Evolutionary conservation across 2,797 vertebrate species (phyloP), one percentile per base, ranked within the genome.

Genomic region (Hafferia zeledoni): DNA sequence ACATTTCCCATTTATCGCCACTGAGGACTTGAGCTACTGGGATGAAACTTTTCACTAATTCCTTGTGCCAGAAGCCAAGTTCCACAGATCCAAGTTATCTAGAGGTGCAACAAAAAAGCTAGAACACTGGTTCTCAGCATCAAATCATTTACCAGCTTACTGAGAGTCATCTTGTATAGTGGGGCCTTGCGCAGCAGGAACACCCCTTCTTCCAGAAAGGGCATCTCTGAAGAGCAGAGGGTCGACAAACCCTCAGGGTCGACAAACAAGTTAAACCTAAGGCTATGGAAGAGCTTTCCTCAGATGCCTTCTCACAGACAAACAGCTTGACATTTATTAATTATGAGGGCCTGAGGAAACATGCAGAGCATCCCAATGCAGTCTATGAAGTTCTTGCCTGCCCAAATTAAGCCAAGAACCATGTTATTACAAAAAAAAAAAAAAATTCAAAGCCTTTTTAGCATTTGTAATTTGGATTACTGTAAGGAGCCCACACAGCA

Each of bases 401-500:
- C 13, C 63, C 67, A 92, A 93, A 92, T 68, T 67, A 84, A 85
- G 92, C 86, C 78, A 94, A 95, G 89, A 90, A 74, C 49, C 74
- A 89, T 0, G 13, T 64, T 87, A 81, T 37, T 33, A 41, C 41
- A 22, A 68, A 69, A 83, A 83, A 74, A 46, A 50, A 47, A 57
- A 44, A 60, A 75, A 75, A 17, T 95, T 93, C 91, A 95, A 96
- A 96, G 95, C 37, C 83, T 87, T 93, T 89, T 94, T 67, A 94
- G 81, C 75, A 87, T 95, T 93, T 84, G 46, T 68, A 91, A 86
- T 93, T 94, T 91, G 80, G 74, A 93, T 87, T 94, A 83, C 63
- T 82, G 83, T 37, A 90, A 64, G 33, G 80, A 94, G 90, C 94
- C 94, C 95, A 96, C 94, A 96, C 95, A 96, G 80, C 95, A 94